These are phyloP conservation scores for Atta texana DNA, from an alignment of 1,140 invertebrate genomes.

Conservation along the genomic window DNA sequence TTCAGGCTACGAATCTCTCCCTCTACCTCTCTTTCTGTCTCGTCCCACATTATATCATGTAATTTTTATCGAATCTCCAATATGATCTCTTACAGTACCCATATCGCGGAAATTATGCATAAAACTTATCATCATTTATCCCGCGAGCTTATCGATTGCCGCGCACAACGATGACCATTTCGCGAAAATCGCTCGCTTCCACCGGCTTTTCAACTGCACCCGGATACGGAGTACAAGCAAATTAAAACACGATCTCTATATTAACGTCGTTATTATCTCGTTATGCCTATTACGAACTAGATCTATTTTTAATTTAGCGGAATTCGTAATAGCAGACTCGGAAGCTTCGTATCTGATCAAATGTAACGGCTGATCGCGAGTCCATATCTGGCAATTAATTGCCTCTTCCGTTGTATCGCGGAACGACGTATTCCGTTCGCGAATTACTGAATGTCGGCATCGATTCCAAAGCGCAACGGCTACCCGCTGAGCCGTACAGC, in stretches of 20 bases:
- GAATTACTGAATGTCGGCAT: constrained; percentile 37
- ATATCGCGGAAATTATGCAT: constrained; percentile 79
- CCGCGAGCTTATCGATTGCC: constrained; percentile 60
- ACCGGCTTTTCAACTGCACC: neutral
- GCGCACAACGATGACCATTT: constrained; percentile 43
- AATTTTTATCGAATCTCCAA: constrained; percentile 81
- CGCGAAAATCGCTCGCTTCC: constrained; percentile 49
- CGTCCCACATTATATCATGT: constrained; percentile 75
- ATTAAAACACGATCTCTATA: constrained; percentile 44
- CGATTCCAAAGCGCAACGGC: constrained; percentile 34
- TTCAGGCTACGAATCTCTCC: constrained; percentile 76
- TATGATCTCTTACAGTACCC: constrained; percentile 78
- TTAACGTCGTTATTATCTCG: constrained; percentile 15
- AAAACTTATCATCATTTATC: constrained; percentile 74
- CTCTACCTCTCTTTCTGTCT: constrained; percentile 11
- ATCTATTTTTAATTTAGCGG: constrained; percentile 1
- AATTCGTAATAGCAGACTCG: neutral
- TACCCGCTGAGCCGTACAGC: constrained; percentile 76
- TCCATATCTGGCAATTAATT: neutral
- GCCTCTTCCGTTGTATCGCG: constrained; percentile 9
- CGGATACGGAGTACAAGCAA: constrained; percentile 15
- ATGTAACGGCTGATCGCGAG: neutral
- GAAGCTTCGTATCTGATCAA: neutral
- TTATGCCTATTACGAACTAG: neutral
- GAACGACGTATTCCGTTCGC: neutral